Percentiles rank a stretch among this genome's conserved stretches.
Conservation (phyloP, 2,888 invertebrate genomes). For the Lithophane leautieri region DNA sequence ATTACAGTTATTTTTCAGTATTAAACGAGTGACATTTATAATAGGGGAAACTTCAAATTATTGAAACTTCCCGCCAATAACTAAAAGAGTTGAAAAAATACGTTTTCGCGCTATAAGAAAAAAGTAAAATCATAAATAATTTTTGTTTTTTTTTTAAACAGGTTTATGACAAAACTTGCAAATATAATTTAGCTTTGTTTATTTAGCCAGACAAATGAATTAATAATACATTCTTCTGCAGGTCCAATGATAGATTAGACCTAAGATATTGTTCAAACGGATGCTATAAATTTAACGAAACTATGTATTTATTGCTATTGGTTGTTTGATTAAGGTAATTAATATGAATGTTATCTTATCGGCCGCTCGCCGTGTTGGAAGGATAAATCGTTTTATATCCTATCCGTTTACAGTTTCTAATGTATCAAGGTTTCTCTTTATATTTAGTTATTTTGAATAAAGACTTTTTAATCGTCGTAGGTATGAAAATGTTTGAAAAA, state of each 20-base stretch:
- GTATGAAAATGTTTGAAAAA: neutral
- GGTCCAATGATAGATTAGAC: slow-evolving; percentile 42
- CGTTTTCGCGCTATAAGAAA: neutral
- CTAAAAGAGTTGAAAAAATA: neutral
- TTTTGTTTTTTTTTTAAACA: neutral
- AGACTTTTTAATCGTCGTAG: neutral
- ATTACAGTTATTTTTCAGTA: slow-evolving; percentile 5
- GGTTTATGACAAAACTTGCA: neutral
- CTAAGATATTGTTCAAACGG: slow-evolving; percentile 53
- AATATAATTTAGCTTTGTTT: slow-evolving; percentile 18
- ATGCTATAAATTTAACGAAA: slow-evolving; percentile 60
- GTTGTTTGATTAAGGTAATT: slow-evolving; percentile 64
- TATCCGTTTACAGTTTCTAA: slow-evolving; percentile 37
- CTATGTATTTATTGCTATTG: slow-evolving; percentile 53
- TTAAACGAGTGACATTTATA: slow-evolving; percentile 8
- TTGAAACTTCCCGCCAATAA: neutral
- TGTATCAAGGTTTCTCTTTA: slow-evolving; percentile 35
- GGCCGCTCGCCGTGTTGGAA: slow-evolving; percentile 36
- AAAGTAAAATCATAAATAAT: slow-evolving; percentile 7
- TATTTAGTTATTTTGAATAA: neutral
- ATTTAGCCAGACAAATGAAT: slow-evolving; percentile 27
- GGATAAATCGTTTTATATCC: slow-evolving; percentile 56
- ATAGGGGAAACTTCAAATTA: slow-evolving; percentile 2
- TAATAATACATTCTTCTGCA: slow-evolving; percentile 42
- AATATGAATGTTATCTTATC: slow-evolving; percentile 64